Evolutionary conservation across 2,888 invertebrate genomes (phyloP), one percentile per base, ranked within the genome.

Genomic region (Marronus borbonicus): DNA sequence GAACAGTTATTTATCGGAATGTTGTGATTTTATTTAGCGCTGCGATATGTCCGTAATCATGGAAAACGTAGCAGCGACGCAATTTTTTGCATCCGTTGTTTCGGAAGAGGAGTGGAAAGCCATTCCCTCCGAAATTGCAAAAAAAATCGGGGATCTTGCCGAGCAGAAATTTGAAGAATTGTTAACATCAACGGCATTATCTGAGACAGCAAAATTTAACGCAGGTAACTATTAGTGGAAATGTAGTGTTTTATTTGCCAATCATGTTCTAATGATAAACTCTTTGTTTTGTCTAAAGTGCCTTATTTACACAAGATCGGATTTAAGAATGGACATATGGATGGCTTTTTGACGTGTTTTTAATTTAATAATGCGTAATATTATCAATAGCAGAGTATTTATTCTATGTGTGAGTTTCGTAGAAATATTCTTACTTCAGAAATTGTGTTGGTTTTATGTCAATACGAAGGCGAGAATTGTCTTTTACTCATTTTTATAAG

Each of bases 171-270:
- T 93, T 85, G 94, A 94, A 84, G 93, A 94, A 86, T 93, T 93
- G 82, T 90, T 94, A 83, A 94, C 93, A 77, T 91, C 93, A 39
- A 94, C 93, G 88, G 95, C 95, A 2, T 90, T 95, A 44, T 92
- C 93, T 80, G 94, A 94, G 89, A 92, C 93, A 80, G 91, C 90
- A 83, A 91, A 91, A 86, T 90, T 90, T 80, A 91, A 91, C 85
- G 90, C 92, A 84, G 93, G 94, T 94, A 89, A 87, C 86, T 79
- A 20, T n/a, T 31, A 50, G n/a, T 58, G 17, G 20, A 20, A 20
- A 58, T 20, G 20, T 8, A 58, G 0, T 17, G 3, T n/a, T 58
- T 28, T 62, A 28, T n/a, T 31, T 62, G 62, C n/a, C 17, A 20
- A 58, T 8, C 20, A 20, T 58, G 5, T 7, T 58, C n/a, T 58